phyloP scores from a whole-genome alignment of 2,113 vertebrate genomes.

The Felis chaus region DNA sequence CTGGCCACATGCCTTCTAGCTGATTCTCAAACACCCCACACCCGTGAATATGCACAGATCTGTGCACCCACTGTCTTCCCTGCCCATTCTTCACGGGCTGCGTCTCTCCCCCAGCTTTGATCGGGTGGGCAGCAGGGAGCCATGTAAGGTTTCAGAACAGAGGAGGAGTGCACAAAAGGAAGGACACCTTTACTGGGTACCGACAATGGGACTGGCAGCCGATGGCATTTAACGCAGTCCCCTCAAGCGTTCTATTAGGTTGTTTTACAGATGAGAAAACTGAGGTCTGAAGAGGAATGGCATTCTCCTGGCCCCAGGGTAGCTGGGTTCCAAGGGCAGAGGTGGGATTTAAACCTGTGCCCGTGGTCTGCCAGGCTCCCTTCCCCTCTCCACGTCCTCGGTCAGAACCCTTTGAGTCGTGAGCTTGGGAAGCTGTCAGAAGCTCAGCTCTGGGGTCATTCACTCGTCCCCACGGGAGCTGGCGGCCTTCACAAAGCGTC shows the following conservation, averaged over 20 bases:
- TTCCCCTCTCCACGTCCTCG: not conserved
- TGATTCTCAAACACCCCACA: not conserved
- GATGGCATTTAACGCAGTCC: not conserved
- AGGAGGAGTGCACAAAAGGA: rapidly evolving
- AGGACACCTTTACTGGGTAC: not conserved
- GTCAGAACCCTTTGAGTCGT: not conserved
- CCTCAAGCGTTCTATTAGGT: not conserved
- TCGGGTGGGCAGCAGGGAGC: not conserved
- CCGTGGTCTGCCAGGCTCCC: rapidly evolving
- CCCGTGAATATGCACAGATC: rapidly evolving
- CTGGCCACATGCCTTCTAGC: not conserved
- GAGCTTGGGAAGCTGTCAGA: not conserved
- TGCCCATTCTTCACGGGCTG: too few relatives aligned
- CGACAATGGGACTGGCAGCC: rapidly evolving
- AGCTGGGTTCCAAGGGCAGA: not conserved
- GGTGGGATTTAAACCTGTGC: not conserved
- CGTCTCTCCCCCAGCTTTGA: not conserved
- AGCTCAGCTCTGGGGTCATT: not conserved
- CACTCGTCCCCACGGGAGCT: not conserved
- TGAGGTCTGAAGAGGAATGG: not conserved
- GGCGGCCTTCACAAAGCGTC: not conserved
- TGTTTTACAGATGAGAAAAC: not conserved
- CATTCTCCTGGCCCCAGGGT: not conserved
- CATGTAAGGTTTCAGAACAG: not conserved
- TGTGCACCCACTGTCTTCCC: not conserved